Conservation (phyloP, 2,797 vertebrate genomes). For the Anas acuta region DNA sequence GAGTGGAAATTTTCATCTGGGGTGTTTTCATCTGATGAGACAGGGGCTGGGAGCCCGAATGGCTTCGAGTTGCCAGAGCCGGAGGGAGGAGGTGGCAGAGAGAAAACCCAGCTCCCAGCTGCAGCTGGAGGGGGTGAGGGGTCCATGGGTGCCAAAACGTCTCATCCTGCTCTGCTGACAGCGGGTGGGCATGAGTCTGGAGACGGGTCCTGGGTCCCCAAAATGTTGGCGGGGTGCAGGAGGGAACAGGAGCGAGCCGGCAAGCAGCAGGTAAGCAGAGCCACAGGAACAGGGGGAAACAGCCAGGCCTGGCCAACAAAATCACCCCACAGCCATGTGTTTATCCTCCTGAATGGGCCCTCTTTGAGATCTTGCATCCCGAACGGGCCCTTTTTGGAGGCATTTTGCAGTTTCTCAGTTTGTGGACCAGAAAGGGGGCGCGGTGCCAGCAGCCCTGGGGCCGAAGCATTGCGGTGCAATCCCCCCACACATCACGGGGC, state of each 20-base stretch:
- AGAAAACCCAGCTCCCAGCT: not conserved
- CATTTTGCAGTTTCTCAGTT: not conserved
- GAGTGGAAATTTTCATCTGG: not conserved
- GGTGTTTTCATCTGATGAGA: not conserved
- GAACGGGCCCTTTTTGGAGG: not conserved
- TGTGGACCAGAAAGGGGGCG: not conserved
- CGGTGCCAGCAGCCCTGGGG: not conserved
- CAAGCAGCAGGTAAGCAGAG: no score
- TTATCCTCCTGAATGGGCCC: not conserved
- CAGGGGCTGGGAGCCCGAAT: not conserved
- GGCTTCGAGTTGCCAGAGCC: not conserved
- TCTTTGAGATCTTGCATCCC: no score
- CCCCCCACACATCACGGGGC: no score
- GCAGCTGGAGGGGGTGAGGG: no score
- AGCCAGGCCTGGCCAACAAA: not conserved
- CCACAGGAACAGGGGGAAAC: fast-evolving
- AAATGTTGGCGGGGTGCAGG: fast-evolving
- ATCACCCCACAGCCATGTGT: fast-evolving
- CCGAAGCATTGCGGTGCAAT: not conserved
- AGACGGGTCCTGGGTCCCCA: not conserved
- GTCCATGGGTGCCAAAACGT: not conserved
- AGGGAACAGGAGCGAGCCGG: not conserved
- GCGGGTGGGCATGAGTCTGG: fast-evolving
- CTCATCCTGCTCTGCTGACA: not conserved
- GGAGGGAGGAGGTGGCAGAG: fast-evolving